Evolutionary conservation across 2,888 invertebrate genomes (phyloP), one percentile per base, ranked within the genome.

Genomic region (Ferrisia virgata): DNA sequence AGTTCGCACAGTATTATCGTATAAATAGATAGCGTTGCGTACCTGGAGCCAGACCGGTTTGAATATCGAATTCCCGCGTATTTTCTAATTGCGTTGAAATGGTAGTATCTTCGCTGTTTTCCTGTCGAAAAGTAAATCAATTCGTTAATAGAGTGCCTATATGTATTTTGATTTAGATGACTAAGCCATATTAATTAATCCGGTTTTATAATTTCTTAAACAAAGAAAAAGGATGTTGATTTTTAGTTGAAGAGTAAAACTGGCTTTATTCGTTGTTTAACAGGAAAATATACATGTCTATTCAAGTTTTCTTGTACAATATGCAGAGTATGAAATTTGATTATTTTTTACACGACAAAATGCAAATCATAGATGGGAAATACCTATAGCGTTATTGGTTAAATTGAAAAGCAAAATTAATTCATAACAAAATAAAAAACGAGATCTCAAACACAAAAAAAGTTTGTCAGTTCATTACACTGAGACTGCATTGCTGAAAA

Each of bases 1-100:
- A 33, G 40, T 28, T 83, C 22, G 22, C 11, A 18, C 15, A 47
- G 39, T 11, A 22, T 33, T 82, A 36, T 82, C 22, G 31, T 82
- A 39, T n/a, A 31, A 15, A 28, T 58, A 82, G 82, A 82, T 53
- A 5, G 82, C 82, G 82, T 58, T 82, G 82, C 58, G 64, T 69
- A 82, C 82, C 82, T 69, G 82, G n/a, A 69, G 39, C 58, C 4
- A 53, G 58, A 82, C 82, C 33, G 22, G 64, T 82, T 82, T 53
- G 58, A 64, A 36, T 31, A 82, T 76, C 36, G 18, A 76, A 76
- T 33, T 82, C 82, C 82, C 53, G 81, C 81, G 82, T 58, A 31
- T 82, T 36, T 58, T 39, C 53, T 82, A 82, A 28, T 43, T 31
- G 22, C 18, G 53, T 47, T 28, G 53, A 28, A 47, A 53, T 47